Base-by-base conservation (phyloP, 2,797 vertebrate species). In the Pteropus rufus region DNA sequence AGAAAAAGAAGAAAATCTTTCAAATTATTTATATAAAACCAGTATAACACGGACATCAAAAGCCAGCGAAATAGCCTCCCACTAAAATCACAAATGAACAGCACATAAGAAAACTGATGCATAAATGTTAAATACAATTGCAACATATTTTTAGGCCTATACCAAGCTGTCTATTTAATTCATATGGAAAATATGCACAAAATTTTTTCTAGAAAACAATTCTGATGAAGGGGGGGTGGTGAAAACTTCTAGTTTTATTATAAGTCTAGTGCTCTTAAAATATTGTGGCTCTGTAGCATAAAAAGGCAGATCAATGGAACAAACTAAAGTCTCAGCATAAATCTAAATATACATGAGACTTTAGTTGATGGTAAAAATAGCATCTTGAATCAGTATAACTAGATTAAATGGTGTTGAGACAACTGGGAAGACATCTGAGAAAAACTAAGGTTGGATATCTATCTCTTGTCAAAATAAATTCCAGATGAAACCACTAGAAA, bases 261-360 rank as follows among this genome's bases (percentile, higher is more conserved):
- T 44, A 95, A 77, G 24, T 70, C 12, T 56, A 69, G 26, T 58
- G 21, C 18, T 84, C 52, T 77, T 97, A 83, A 84, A 93, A 95
- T 84, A 91, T 9, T 83, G 77, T 70, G 12, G 14, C 75, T 94
- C 58, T 54, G 6, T 44, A 92, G 10, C 36, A 70, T 39, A 62
- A 73, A 72, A 69, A 80, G 21, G 14, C 21, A 73, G 62, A 76
- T 36, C 10, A n/a, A 6, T 39, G 24, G 26, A 89, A 93, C 14
- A 65, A 39, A 84, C 56, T 14, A 93, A 18, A 89, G 34, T 88
- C n/a, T 83, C 87, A 36, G 92, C 62, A 65, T 31, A 73, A 89
- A 83, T 90, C 3, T 29, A 82, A 77, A 82, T 12, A 62, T 23
- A 83, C 10, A 34, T 4, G 39, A 49, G 21, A 76, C 49, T 72